phyloP scores from a whole-genome alignment of 2,888 invertebrate species.

The Cantharis flavilabris region DNA sequence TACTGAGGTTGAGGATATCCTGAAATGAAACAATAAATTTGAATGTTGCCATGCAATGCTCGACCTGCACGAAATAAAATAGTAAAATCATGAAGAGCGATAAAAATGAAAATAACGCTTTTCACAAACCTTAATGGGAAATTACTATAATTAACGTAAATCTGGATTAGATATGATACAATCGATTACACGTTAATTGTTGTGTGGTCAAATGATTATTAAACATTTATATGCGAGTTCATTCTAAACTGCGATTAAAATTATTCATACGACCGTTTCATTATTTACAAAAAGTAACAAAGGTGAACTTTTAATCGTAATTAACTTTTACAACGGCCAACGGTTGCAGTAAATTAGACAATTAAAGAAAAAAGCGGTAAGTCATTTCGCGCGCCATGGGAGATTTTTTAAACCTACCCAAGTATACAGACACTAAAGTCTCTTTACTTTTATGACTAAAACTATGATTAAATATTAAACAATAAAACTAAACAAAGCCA shows the following conservation, averaged over 20 bases:
- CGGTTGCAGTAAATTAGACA: too few species aligned
- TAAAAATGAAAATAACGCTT: background rate
- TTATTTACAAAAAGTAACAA: background rate
- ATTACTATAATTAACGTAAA: background rate
- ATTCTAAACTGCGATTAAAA: background rate
- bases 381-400: too few species aligned
- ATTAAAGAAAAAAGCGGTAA: too few species aligned
- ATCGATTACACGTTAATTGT: background rate
- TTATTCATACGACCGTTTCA: background rate
- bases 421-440: too few species aligned
- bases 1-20: constrained; percentile 92
- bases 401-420: too few species aligned
- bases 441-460: too few species aligned
- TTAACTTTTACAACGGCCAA: too few species aligned
- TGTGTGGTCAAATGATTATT: background rate
- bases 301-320: too few species aligned
- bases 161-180: background rate
- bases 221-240: background rate
- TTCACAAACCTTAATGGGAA: background rate
- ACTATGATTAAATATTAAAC: too few species aligned
- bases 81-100: background rate
- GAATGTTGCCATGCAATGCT: too few species aligned
- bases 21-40: constrained; percentile 55
- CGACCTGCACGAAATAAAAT: background rate
- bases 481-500: too few species aligned